A percentile compares a stretch with the other conserved stretches of the same genome.
Conservation (phyloP, 2,113 vertebrate genomes). For the Clarias magur region DNA sequence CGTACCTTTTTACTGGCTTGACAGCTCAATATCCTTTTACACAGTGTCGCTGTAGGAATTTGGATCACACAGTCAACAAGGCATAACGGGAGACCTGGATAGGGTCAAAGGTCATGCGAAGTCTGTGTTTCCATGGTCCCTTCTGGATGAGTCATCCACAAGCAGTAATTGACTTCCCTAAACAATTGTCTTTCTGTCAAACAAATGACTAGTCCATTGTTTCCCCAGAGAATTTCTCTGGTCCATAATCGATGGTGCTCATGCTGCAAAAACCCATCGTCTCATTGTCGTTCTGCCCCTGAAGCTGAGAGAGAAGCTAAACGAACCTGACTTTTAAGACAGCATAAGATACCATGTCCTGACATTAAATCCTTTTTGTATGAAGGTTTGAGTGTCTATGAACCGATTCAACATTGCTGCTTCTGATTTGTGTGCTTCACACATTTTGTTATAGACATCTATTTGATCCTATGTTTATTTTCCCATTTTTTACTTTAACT, state of each 20-base stretch:
- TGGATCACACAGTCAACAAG: background rate
- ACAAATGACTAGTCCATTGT: constrained; percentile 62
- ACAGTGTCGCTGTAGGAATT: background rate
- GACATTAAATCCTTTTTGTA: background rate
- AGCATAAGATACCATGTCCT: background rate
- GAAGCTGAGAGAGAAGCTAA: constrained; percentile 3
- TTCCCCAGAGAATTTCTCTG: constrained; percentile 59
- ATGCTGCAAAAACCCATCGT: constrained; percentile 35
- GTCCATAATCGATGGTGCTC: constrained; percentile 69
- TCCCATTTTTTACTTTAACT: background rate
- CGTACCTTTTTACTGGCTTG: background rate
- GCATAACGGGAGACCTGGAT: background rate
- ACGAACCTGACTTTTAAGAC: background rate
- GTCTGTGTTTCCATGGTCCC: constrained; percentile 44
- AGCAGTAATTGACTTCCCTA: constrained; percentile 67
- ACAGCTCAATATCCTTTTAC: background rate
- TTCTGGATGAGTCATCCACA: constrained; percentile 46
- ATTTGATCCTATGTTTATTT: background rate
- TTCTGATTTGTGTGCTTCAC: background rate
- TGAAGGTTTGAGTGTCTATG: background rate
- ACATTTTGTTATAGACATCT: background rate
- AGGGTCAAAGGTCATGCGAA: constrained; percentile 37
- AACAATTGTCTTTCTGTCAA: constrained; percentile 64
- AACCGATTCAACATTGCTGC: background rate
- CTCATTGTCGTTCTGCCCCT: constrained; percentile 32